Evolutionary conservation across 1,140 invertebrate genomes (phyloP), one percentile per base, ranked within the genome.

Genomic region (Nylanderia fulva): DNA sequence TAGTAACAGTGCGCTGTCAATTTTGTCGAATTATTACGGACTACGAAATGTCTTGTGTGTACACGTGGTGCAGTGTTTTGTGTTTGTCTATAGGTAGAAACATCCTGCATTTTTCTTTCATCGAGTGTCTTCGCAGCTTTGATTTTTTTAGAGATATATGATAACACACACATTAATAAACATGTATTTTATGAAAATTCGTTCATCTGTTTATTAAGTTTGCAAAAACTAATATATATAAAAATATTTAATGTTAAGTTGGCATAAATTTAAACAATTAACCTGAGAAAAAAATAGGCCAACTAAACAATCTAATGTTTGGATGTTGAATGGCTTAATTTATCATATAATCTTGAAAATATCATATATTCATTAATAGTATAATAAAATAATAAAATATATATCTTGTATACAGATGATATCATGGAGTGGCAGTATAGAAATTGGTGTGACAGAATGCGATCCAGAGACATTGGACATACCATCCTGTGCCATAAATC

Each of bases 351-450:
- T n/a, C n/a, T n/a, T n/a, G n/a, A n/a, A n/a, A n/a, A n/a, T n/a
- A n/a, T n/a, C n/a, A n/a, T n/a, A n/a, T n/a, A n/a, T n/a, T n/a
- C n/a, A n/a, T n/a, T n/a, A n/a, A n/a, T n/a, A n/a, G n/a, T n/a
- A n/a, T n/a, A n/a, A n/a, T n/a, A n/a, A n/a, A n/a, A n/a, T n/a
- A n/a, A n/a, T n/a, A n/a, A n/a, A n/a, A n/a, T n/a, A n/a, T n/a
- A n/a, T n/a, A n/a, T n/a, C n/a, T n/a, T n/a, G n/a, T n/a, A n/a
- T n/a, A 63, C 80, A 97, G 97, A 96, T 97, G 84, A 96, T 96
- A 91, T 96, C 97, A 56, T 99, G 98, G 98, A 98, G 97, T 94
- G 98, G 98, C 29, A 98, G 97, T 86, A 97, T 99, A 91, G 98
- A 99, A 95, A 98, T 99, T 91, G 98, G 98, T 48, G 97, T 99